Evolutionary conservation across 2,797 vertebrate species (phyloP).

Genomic region (Australoheros facetus): DNA sequence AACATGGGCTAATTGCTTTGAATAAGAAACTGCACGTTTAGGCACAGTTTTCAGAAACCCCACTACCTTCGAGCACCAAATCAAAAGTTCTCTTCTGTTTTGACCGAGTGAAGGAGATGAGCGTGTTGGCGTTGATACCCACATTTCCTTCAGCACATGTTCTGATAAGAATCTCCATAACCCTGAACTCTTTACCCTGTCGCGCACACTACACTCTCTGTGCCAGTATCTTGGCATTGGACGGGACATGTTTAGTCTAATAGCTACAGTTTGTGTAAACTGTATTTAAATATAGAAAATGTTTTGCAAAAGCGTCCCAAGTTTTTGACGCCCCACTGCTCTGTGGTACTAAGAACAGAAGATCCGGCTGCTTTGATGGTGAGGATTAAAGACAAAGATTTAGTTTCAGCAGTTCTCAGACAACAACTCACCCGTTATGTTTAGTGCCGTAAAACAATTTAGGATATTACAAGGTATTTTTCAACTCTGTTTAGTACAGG

Average conservation of each 20-base stretch:
- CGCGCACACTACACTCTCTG: neutral
- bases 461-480: neutral
- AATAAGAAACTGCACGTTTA: neutral
- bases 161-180: neutral
- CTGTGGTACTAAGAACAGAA: neutral
- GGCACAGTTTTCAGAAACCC: neutral
- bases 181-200: neutral
- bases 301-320: neutral
- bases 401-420: neutral
- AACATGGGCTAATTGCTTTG: neutral
- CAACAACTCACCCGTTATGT: neutral
- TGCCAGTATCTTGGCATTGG: neutral
- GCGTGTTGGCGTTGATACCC: neutral
- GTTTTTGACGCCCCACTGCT: neutral
- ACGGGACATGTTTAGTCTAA: neutral
- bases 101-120: neutral
- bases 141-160: neutral
- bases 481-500: neutral
- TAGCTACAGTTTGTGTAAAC: neutral
- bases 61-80: neutral
- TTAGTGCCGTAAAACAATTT: neutral
- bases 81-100: neutral
- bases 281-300: neutral
- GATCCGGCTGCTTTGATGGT: neutral
- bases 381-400: neutral